Base-by-base conservation (phyloP, 2,888 invertebrate genomes). In the Heliconius cydno region DNA sequence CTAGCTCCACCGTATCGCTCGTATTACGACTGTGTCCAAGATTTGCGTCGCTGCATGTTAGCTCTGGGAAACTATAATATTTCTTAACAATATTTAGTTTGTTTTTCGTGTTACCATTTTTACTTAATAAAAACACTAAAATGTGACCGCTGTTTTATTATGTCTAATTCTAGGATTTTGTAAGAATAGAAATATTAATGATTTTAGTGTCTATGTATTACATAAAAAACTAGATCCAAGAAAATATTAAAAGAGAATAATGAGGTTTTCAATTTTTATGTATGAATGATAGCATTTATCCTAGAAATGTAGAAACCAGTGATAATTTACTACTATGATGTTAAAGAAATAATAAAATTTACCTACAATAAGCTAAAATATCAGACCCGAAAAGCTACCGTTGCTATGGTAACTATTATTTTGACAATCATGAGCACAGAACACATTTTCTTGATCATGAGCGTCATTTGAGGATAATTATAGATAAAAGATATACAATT, bases 21-120 rank as follows among this genome's bases (percentile, higher is more conserved):
- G 83, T 97, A 97, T 88, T 96, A 97, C 85, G 94, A 97, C 74
- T 97, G 97, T 87, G 97, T 97, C 81, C 97, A 98, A 89, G 96
- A 96, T 76, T 92, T 97, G 22, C 95, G 97, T 84, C 95, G 96
- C 75, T 97, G 97, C 84, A 96, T 97, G 91, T 92, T 98, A 6
- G 94, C 96, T 78, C 91, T 96, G 83, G 98, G 97, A 73, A 97
- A 97, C 84, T 92, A 95, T 80, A 94, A 91, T 80, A 91, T 94
- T 88, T 86, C 86, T 68, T 90, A 85, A 86, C 30, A 76, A 13
- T 72, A 72, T 41, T 34, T 46, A 28, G 13, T 25, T 65, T 60
- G 46, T 41, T 9, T 78, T 72, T 52, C 77, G 41, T 74, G 72
- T 72, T 73, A 30, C n/a, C 5, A n/a, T 30, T 15, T 15, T 63